Base-by-base conservation (phyloP, 2,888 invertebrate species). In the Cantharis rustica region DNA sequence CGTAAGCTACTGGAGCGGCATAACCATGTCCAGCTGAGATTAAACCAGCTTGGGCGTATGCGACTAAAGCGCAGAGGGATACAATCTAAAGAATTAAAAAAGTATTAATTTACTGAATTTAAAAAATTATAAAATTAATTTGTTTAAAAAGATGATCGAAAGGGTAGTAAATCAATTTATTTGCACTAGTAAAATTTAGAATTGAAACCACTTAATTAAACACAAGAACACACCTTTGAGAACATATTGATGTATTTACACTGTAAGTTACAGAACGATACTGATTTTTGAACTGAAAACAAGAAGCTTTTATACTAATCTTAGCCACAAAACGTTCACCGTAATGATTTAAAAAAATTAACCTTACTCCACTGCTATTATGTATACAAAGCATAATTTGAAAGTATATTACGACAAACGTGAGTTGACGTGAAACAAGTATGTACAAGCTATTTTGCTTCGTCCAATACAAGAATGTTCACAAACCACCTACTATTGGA, bases 41-140 rank as follows among this genome's bases (percentile, higher is more conserved):
- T 80, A 91, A 81, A 1, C 91, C 91, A 84, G 89, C 91, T 68
- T 73, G 89, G 16, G 89, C 87, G 69, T 90, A 88, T 81, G 80
- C 88, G 84, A 77, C 88, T 77, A 87, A 76, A 77, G 87, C 86
- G 81, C 86, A 79, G 15, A 88, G 75, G 75, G 86, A 82, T 78
- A 87, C 79, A 79, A 86, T 82, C 88, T 78, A 47, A n/a, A 72
- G 61, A 66, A 17, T 31, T n/a, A 68, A 68, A 68, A 27, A 68
- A 68, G 16, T 13, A 31, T 16, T 13, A n/a, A 31, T 4, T 31
- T 31, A 11, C 11, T 27, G 11, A 3, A 11, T 10, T 27, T 27
- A 11, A 10, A 27, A 11, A 11, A 27, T 27, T 11, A 3, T 2
- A 10, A 27, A n/a, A n/a, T n/a, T n/a, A n/a, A n/a, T n/a, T n/a